Base-by-base conservation (phyloP, 2,113 vertebrate genomes). In the Myotis lucifugus region DNA sequence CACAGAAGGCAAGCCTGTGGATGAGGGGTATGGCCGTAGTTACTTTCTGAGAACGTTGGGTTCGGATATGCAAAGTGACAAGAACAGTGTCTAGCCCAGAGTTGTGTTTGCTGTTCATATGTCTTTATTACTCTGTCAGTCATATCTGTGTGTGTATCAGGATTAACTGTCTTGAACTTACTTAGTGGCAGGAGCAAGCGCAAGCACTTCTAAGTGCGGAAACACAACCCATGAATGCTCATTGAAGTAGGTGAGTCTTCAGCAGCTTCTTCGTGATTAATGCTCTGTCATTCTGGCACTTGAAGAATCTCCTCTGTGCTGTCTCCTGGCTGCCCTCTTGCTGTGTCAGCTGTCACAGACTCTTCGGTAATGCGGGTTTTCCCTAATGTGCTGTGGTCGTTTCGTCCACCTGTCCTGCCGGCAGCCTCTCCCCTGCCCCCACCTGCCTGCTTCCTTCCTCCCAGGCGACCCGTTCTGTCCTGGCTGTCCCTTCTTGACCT, bases 391-490 rank as follows among this genome's bases (percentile, higher is more conserved):
- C n/a, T 12, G 2, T 21, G 6, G 15, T 3, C 10, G 3, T 19
- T 23, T 61, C 70, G 0, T 14, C 2, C 5, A 8, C 82, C 12
- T 10, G 6, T 34, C 42, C 56, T 7, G 18, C 32, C 15, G 1
- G 10, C 11, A 3, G 2, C 64, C n/a, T 48, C 11, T 32, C 29
- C 34, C 8, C 10, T 12, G 21, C 17, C 34, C 3, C 70, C 46
- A 2, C 25, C 77, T 61, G 8, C 32, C 50, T 48, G 8, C 50
- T 32, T 25, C 18, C 64, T 73, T 56, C 14, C 5, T 32, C 56
- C 67, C 40, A 5, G 34, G 1, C 8, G 3, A 1, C 3, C 18
- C 5, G 0, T 5, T 48, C 61, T 15, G 8, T 54, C 27, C 61
- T 12, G 5, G 1, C 13, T 4, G 1, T n/a, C 54, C 27, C 19